phyloP scores from a whole-genome alignment of 1,140 invertebrate genomes.

The Aphaenogaster floridana region DNA sequence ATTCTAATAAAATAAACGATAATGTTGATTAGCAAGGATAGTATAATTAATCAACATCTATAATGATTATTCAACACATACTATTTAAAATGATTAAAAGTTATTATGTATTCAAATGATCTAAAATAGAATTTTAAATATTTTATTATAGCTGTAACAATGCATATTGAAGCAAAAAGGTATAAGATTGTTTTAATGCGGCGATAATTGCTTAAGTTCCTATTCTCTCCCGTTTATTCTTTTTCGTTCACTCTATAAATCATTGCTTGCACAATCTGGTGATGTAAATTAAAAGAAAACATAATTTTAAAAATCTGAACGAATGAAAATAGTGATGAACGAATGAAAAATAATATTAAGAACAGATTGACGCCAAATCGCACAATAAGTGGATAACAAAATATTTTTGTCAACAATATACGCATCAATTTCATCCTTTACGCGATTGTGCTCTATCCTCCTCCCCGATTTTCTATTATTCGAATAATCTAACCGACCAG shows the following conservation, averaged over 20 bases:
- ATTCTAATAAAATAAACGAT: neutral
- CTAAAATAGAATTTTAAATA: neutral
- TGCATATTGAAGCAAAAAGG: neutral
- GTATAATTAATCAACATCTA: neutral
- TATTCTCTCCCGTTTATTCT: neutral
- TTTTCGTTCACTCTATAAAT: neutral
- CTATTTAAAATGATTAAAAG: neutral
- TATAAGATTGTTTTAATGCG: neutral
- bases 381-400: constrained; percentile 63
- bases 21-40: neutral
- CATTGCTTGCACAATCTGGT: neutral
- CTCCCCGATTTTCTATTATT: neutral
- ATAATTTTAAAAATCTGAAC: constrained; percentile 9
- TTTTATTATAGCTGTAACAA: neutral
- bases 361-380: constrained; percentile 45
- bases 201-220: neutral
- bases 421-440: constrained; percentile 12
- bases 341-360: constrained; percentile 41
- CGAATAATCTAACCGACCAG: constrained; percentile 9
- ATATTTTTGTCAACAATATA: constrained; percentile 19
- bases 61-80: neutral
- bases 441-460: neutral
- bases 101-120: neutral
- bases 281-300: neutral
- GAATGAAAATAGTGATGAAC: neutral